Base-by-base conservation (phyloP, 2,888 invertebrate species). In the Cepaea hortensis region DNA sequence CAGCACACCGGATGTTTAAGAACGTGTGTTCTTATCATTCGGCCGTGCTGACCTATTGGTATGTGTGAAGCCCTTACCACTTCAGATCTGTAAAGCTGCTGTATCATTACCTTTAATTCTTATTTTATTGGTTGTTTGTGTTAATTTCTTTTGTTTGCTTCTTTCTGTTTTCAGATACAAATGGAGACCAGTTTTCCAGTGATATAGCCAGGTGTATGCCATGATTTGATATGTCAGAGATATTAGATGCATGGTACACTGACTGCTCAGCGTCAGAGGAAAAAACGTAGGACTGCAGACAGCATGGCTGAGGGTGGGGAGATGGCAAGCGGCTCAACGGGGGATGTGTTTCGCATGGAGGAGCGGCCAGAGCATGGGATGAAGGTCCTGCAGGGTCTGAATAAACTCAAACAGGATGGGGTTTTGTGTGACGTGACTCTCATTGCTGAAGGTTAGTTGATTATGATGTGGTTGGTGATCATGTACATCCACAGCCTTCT, bases 401-500 rank as follows among this genome's bases (percentile, higher is more conserved):
- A 94, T 90, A 93, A 93, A 86, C 90, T 94, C 18, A 93, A 93
- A 89, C 92, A 90, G 83, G 94, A 94, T 87, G 93, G 93, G 87
- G 92, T 94, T 55, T 91, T 94, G 35, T 94, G 94, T 92, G 94
- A 94, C 91, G 94, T 94, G 79, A 93, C 93, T 46, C 92, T 94
- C 15, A 94, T 94, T 86, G 94, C 94, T 89, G 94, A 94, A 93
- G 93, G 94, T 94, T 76, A 5, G 84, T 84, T 50, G 11, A 6
- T 55, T 55, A 55, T 9, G 55, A 55, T 55, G 55, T 55, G 7
- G 11, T 55, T 55, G 3, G 55, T 55, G 55, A 11, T 0, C 55
- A 11, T 55, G 7, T 9, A 0, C 2, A 2, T 11, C 55, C 55
- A 55, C 55, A 55, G 55, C 55, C 55, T 55, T 55, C 55, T 55